These are phyloP conservation scores for Pelobates cultripes DNA, from an alignment of 2,797 vertebrate genomes.

Conservation along the genomic window DNA sequence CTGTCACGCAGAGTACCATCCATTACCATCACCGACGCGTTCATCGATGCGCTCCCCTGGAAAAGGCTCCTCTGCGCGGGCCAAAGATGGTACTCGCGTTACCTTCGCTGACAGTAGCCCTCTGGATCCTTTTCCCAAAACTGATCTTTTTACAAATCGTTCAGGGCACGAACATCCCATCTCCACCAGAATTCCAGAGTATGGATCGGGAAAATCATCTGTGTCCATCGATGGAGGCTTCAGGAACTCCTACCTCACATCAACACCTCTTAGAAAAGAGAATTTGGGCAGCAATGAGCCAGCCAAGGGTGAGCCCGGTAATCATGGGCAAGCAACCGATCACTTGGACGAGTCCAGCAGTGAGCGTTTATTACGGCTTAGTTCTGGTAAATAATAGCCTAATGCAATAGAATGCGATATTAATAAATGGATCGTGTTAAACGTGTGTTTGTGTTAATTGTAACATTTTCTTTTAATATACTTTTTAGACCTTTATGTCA, in stretches of 20 bases:
- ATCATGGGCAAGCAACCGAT: not conserved
- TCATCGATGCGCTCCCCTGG: slow-evolving; percentile 63
- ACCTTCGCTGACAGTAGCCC: slow-evolving; percentile 64
- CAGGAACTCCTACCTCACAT: slow-evolving; percentile 58
- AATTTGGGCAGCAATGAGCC: not conserved
- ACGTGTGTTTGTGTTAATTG: no score
- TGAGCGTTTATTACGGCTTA: slow-evolving; percentile 63
- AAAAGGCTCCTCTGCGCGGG: slow-evolving; percentile 47
- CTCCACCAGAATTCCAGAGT: slow-evolving; percentile 55
- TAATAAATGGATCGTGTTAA: no score
- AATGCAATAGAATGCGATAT: no score
- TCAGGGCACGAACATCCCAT: slow-evolving; percentile 44
- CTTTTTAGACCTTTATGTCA: slow-evolving; percentile 62
- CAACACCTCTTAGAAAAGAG: slow-evolving; percentile 56
- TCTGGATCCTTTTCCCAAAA: slow-evolving; percentile 57
- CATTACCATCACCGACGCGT: slow-evolving; percentile 57
- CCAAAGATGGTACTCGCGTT: slow-evolving; percentile 63
- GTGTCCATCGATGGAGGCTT: slow-evolving; percentile 54
- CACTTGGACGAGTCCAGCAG: slow-evolving; percentile 42
- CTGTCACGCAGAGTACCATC: slow-evolving; percentile 60
- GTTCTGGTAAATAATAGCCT: slow-evolving; percentile 66
- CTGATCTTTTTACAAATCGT: slow-evolving; percentile 56
- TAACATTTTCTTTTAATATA: no score
- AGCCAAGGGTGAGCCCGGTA: not conserved
- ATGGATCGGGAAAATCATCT: slow-evolving; percentile 50